A percentile compares a stretch with the other conserved stretches of the same genome.
phyloP scores from a whole-genome alignment of 2,113 vertebrate species.

The Eidolon helvum region DNA sequence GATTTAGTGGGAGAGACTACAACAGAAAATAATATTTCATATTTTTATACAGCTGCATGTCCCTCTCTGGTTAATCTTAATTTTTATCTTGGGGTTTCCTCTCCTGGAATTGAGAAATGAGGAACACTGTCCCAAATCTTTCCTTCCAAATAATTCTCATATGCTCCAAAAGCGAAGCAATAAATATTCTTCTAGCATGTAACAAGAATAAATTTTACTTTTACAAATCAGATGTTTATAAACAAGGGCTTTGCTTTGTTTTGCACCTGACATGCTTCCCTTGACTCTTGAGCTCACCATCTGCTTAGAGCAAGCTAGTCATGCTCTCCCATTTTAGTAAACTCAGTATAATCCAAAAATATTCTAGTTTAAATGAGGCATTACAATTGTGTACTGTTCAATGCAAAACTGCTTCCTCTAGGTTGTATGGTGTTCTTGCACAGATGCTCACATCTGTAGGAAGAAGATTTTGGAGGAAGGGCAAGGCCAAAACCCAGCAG shows the following conservation, averaged over 20 bases:
- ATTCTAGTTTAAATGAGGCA: neutral
- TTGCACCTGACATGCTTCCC: neutral
- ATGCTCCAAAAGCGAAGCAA: neutral
- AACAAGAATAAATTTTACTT: neutral
- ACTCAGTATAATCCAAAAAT: neutral
- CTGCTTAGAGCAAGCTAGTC: neutral
- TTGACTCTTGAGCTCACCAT: neutral
- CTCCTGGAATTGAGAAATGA: neutral
- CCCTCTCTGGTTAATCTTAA: neutral
- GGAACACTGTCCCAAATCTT: neutral
- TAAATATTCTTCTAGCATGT: neutral
- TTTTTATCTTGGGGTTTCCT: slow-evolving; percentile 45
- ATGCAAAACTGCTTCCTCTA: neutral
- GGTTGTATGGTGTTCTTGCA: neutral
- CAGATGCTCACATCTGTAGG: neutral
- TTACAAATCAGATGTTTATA: slow-evolving; percentile 27
- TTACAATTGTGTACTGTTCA: neutral
- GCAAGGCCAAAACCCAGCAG: neutral
- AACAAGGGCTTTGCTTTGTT: slow-evolving; percentile 35
- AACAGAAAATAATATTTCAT: slow-evolving; percentile 29
- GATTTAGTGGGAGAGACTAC: neutral
- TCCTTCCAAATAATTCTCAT: slow-evolving; percentile 7
- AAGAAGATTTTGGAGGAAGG: neutral
- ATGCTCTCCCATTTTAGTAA: neutral
- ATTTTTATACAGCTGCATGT: neutral